Conservation (phyloP, 2,888 invertebrate genomes). For the Noctuana brunneofusca region DNA sequence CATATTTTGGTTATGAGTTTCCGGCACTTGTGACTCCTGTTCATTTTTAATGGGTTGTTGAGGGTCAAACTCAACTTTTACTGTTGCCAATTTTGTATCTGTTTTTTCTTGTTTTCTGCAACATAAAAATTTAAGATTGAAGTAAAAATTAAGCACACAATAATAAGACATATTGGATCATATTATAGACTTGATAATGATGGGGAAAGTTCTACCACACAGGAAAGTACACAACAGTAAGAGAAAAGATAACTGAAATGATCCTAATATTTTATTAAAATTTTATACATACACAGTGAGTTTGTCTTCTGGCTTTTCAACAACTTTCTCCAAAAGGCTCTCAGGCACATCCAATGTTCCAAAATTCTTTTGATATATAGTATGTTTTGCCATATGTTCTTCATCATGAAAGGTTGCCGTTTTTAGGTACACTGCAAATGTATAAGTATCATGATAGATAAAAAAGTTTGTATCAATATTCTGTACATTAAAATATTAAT, state of each 20-base stretch:
- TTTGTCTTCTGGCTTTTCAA: constrained; percentile 28
- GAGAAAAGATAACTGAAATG: too few relatives aligned
- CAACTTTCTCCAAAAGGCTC: constrained; percentile 43
- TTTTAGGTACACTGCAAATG: constrained; percentile 55
- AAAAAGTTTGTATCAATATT: background rate
- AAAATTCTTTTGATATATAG: constrained; percentile 48
- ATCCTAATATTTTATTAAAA: constrained; percentile 5
- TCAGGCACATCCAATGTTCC: constrained; percentile 39
- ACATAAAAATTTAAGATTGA: constrained; percentile 16
- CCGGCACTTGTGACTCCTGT: constrained; percentile 7
- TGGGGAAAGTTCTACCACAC: too few relatives aligned
- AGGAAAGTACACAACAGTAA: background rate
- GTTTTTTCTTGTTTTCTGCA: constrained; percentile 35
- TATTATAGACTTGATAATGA: too few relatives aligned
- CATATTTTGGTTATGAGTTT: constrained; percentile 32
- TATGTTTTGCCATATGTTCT: constrained; percentile 51
- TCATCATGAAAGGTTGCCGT: constrained; percentile 55
- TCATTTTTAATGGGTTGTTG: constrained; percentile 11
- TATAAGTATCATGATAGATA: background rate
- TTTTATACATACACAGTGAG: constrained; percentile 32
- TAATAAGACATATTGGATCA: too few relatives aligned
- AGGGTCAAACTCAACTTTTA: constrained; percentile 2
- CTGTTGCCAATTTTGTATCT: background rate
- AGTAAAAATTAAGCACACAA: background rate
- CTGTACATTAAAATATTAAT: background rate